Evolutionary conservation across 2,113 vertebrate species (phyloP).

Genomic region (Lynx canadensis): DNA sequence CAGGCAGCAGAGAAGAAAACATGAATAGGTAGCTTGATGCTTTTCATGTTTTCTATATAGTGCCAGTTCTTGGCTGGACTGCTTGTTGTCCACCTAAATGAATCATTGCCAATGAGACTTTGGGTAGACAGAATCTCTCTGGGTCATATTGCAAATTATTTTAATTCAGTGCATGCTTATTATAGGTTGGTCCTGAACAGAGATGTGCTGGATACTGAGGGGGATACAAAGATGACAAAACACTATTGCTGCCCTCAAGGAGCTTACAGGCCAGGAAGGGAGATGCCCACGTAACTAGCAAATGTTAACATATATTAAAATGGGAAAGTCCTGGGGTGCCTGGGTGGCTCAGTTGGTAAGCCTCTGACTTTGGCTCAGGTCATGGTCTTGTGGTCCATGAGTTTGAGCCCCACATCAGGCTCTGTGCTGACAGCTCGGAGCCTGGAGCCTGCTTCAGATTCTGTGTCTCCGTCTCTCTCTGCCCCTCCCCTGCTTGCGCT

Average conservation of each 20-base stretch:
- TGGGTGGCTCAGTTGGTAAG: too few relatives aligned
- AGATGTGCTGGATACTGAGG: not conserved
- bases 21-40: not conserved
- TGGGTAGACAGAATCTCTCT: not conserved
- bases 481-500: too few relatives aligned
- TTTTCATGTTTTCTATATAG: not conserved
- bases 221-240: not conserved
- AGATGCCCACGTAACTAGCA: not conserved
- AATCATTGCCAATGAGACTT: not conserved
- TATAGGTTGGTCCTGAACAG: not conserved
- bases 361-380: too few relatives aligned
- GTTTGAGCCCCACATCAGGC: too few relatives aligned
- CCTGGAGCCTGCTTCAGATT: too few relatives aligned
- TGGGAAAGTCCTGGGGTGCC: not conserved
- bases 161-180: not conserved
- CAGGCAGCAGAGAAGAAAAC: constrained; percentile 30
- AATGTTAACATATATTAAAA: not conserved
- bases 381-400: too few relatives aligned
- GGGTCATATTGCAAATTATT: not conserved
- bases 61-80: not conserved
- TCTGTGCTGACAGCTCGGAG: too few relatives aligned
- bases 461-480: too few relatives aligned
- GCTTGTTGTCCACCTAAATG: not conserved
- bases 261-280: not conserved
- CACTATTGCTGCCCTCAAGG: not conserved